A percentile compares a stretch with the other conserved stretches of the same genome.
phyloP scores from a whole-genome alignment of 2,797 vertebrate species.

The Bucorvus abyssinicus region DNA sequence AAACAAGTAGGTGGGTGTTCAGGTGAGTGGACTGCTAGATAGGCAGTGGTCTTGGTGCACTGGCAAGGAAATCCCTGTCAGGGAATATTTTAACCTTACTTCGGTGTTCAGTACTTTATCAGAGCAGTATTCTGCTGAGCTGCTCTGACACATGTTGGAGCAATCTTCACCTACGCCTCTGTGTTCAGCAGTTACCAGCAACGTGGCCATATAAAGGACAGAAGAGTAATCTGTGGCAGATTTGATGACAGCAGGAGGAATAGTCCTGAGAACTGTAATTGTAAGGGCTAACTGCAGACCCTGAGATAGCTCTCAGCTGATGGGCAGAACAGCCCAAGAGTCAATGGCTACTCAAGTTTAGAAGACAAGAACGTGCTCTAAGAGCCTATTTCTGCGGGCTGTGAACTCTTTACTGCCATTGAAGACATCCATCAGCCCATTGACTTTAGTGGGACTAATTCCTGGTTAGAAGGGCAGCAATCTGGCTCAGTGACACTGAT shows the following conservation, averaged over 20 bases:
- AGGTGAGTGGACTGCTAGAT: neutral
- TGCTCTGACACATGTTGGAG: neutral
- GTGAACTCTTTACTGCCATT: conserved; percentile 2
- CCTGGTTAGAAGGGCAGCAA: neutral
- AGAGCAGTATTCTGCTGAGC: neutral
- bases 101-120: neutral
- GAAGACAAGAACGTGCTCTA: conserved; percentile 32
- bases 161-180: neutral
- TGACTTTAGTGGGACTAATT: neutral
- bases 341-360: conserved; percentile 4
- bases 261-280: neutral
- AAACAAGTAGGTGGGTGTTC: neutral
- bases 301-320: neutral
- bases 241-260: conserved; percentile 48
- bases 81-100: neutral
- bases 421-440: conserved; percentile 18
- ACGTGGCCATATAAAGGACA: neutral
- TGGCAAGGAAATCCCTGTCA: neutral
- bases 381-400: conserved; percentile 22
- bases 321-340: neutral
- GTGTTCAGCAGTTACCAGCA: neutral
- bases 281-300: neutral
- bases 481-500: neutral
- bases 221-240: neutral
- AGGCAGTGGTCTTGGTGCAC: neutral